These are phyloP conservation scores for Rhyzopertha dominica DNA, from an alignment of 1,140 invertebrate genomes.

Conservation along the genomic window DNA sequence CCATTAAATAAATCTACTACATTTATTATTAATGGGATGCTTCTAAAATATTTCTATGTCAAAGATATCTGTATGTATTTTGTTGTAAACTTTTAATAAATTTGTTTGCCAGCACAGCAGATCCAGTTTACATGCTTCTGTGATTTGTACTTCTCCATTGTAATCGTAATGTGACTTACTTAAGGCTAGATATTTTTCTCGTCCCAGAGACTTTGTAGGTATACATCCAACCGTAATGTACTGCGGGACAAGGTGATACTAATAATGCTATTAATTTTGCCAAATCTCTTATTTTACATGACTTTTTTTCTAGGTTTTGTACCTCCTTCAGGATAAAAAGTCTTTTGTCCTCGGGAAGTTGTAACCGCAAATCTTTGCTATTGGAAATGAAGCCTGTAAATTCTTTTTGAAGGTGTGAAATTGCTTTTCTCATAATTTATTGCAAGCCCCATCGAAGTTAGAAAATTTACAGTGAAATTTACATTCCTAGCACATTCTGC, in stretches of 20 bases:
- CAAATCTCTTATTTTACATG: conserved; percentile 28
- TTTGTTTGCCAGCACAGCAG: conserved; percentile 33
- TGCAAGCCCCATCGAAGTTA: conserved; percentile 12
- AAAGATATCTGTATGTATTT: conserved; percentile 14
- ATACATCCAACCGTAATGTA: conserved; percentile 28
- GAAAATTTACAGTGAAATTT: background rate
- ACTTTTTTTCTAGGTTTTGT: conserved; percentile 9
- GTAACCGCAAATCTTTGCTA: conserved; percentile 19
- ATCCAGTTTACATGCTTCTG: conserved; percentile 7
- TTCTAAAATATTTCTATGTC: conserved; percentile 29
- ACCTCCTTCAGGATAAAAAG: conserved; percentile 10
- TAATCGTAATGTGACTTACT: conserved; percentile 3
- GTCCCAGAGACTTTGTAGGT: conserved; percentile 27
- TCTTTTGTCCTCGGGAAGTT: conserved; percentile 20
- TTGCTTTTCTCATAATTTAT: conserved; percentile 29
- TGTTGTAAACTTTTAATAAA: conserved; percentile 18
- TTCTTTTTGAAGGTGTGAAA: conserved; percentile 19
- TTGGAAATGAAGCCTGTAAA: conserved; percentile 29
- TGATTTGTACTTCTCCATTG: conserved; percentile 1
- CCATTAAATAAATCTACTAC: too few species aligned
- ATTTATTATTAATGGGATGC: too few species aligned
- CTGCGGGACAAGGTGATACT: conserved; percentile 23
- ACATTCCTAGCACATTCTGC: conserved; percentile 10
- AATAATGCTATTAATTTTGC: conserved; percentile 24
- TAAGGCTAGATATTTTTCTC: conserved; percentile 19